Conservation (phyloP, 64 coral and sea anemone species). For the Acropora tenuis region DNA sequence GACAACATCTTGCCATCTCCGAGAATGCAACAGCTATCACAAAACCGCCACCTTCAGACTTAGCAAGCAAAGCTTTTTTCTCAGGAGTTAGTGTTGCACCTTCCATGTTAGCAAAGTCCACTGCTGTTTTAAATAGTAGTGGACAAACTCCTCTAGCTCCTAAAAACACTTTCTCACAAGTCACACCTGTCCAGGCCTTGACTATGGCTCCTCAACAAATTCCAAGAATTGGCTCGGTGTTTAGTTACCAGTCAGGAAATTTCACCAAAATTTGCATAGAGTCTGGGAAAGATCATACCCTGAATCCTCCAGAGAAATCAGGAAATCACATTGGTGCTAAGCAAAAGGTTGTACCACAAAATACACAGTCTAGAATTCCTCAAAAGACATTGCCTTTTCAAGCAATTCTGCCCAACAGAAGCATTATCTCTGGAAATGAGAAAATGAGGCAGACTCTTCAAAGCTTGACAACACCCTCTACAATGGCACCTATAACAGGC, state of each 20-base stretch:
- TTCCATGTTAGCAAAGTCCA: background rate
- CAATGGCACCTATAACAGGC: background rate
- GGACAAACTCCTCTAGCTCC: constrained; percentile 9
- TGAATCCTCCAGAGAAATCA: background rate
- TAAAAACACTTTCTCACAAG: background rate
- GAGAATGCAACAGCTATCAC: background rate
- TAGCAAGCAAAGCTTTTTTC: background rate
- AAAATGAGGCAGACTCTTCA: constrained; percentile 2
- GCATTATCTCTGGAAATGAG: background rate
- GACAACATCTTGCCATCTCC: background rate
- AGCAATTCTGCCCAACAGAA: background rate
- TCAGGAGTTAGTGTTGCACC: constrained; percentile 22
- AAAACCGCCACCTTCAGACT: constrained; percentile 1
- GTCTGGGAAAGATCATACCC: constrained; percentile 28
- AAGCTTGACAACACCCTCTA: background rate
- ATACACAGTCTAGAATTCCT: background rate
- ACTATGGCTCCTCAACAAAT: constrained; percentile 6
- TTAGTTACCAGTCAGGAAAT: constrained; percentile 12
- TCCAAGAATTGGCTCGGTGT: constrained; percentile 26
- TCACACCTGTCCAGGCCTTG: background rate
- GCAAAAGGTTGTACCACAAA: background rate
- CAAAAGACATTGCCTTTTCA: background rate
- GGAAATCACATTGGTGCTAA: background rate
- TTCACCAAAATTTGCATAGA: constrained; percentile 5
- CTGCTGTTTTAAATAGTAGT: background rate